Conservation (phyloP, 2,888 invertebrate genomes). For the Scotopteryx bipunctaria region DNA sequence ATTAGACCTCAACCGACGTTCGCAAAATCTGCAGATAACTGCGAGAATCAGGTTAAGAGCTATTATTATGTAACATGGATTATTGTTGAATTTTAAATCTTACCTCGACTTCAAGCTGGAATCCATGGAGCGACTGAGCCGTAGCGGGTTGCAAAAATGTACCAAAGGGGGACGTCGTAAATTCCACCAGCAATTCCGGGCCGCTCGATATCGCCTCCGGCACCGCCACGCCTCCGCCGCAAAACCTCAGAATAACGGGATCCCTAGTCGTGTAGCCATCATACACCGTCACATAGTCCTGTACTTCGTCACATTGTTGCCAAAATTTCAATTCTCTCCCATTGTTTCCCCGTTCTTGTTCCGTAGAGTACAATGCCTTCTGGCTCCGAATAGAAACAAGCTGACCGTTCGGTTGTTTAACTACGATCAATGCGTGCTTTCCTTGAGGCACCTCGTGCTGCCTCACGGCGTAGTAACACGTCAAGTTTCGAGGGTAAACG, state of each 20-base stretch:
- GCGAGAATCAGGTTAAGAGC: conserved; percentile 25
- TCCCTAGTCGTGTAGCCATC: conserved; percentile 95
- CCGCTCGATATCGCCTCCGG: conserved; percentile 94
- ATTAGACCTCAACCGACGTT: conserved; percentile 38
- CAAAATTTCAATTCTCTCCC: conserved; percentile 86
- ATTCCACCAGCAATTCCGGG: conserved; percentile 93
- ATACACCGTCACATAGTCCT: conserved; percentile 94
- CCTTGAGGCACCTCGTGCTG: conserved; percentile 93
- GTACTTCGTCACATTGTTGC: conserved; percentile 93
- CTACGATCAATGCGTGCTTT: conserved; percentile 93
- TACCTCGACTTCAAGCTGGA: conserved; percentile 92
- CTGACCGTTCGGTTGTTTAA: conserved; percentile 93
- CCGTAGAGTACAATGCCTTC: conserved; percentile 85
- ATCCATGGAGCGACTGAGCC: conserved; percentile 91
- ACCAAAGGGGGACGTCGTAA: conserved; percentile 94
- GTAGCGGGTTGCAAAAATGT: conserved; percentile 93
- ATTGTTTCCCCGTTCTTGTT: conserved; percentile 83
- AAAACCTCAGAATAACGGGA: conserved; percentile 94
- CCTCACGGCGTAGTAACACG: conserved; percentile 96
- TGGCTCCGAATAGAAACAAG: conserved; percentile 92
- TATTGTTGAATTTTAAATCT: conserved; percentile 26
- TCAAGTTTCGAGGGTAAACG: conserved; percentile 95
- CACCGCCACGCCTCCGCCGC: conserved; percentile 93
- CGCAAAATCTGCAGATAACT: conserved; percentile 36
- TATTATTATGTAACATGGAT: conserved; percentile 6